Base-by-base conservation (phyloP, 30 jellyfish, hydroid and myxozoan species). In the Calvadosia cruxmelitensis region DNA sequence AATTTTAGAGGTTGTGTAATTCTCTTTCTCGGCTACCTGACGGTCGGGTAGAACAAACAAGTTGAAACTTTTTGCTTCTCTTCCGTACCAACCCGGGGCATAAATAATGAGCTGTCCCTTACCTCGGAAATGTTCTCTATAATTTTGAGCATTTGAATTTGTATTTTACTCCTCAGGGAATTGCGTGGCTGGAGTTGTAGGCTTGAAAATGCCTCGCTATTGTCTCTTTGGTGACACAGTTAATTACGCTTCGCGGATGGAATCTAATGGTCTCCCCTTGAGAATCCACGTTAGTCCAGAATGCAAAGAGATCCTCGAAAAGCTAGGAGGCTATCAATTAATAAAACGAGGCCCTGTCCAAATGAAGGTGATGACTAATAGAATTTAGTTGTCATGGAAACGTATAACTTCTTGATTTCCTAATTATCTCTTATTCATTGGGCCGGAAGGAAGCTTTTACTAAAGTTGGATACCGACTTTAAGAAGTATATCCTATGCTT, bases 171-270 rank as follows among this genome's bases (percentile, higher is more conserved):
- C 50, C 5, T 31, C 27, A 87, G 97, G 97, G 28, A 31, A 84
- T 33, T 87, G 97, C 63, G 97, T 87, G 29, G 94, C 97, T 64
- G 97, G 97, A 20, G 97, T 87, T 0, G 97, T 87, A 23, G 97
- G 97, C 3, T 51, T 80, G 67, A 87, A 85, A 35, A 87, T 87
- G 97, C 97, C 97, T 1, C 86, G 97, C 27, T 87, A 87, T 72
- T 87, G 97, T 50, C 79, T 87, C 24, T 87, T 87, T 51, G 97
- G 97, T 32, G 97, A 87, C 52, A 87, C 97, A 23, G 97, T 87
- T 29, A 87, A 87, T 51, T 80, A 66, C 69, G 97, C 97, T 34
- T 80, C 94, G 0, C 87, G 97, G 0, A 87, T 87, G 97, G 97
- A 87, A 67, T 87, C 97, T 3, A 87, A 93, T 70, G 97, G 97